Conservation (phyloP, 2,797 vertebrate genomes). For the Rhadinocentrus ornatus region DNA sequence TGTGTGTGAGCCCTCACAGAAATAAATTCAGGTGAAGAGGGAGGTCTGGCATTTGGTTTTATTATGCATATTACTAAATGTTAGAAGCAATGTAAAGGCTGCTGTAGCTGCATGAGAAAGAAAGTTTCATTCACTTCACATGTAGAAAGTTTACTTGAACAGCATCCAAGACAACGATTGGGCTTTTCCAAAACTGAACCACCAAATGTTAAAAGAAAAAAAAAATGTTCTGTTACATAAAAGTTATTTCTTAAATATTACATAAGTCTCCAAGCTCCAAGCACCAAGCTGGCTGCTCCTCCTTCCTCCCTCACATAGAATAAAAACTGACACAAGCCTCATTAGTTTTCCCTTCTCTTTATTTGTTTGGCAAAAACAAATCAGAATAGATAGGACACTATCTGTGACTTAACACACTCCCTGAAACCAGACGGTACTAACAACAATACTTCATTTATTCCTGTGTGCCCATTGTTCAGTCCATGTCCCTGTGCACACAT, state of each 20-base stretch:
- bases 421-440: slow-evolving; percentile 70
- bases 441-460: slow-evolving; percentile 64
- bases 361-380: slow-evolving; percentile 80
- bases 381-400: slow-evolving; percentile 53
- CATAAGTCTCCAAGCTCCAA: too few relatives aligned
- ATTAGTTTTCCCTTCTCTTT: slow-evolving; percentile 68
- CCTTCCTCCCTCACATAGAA: slow-evolving; percentile 20
- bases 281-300: slow-evolving; percentile 53
- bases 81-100: neutral
- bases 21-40: slow-evolving; percentile 2
- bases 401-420: slow-evolving; percentile 62
- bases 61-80: neutral
- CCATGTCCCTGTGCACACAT: slow-evolving; percentile 56
- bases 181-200: neutral
- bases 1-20: slow-evolving; percentile 5
- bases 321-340: slow-evolving; percentile 38
- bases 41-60: neutral
- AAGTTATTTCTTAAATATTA: too few relatives aligned
- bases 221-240: neutral
- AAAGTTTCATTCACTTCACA: neutral
- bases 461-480: slow-evolving; percentile 46
- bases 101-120: neutral
- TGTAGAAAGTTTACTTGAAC: neutral
- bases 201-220: neutral
- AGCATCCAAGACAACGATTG: neutral